Percentiles rank a stretch among this genome's conserved stretches.
phyloP scores from a whole-genome alignment of 2,797 vertebrate genomes.

The Etheostoma perlongum region DNA sequence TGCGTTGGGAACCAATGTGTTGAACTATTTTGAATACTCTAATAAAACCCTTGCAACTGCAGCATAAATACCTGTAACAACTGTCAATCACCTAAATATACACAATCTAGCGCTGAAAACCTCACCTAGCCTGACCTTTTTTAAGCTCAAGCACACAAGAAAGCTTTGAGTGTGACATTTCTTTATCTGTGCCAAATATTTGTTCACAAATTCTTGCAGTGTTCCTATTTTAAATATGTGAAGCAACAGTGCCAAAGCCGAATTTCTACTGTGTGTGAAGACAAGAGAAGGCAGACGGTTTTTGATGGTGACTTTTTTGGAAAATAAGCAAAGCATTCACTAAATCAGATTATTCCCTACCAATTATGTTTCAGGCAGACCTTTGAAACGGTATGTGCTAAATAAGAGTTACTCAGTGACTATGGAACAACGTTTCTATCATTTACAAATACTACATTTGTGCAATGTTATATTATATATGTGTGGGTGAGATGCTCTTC shows the following conservation, averaged over 20 bases:
- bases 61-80: background rate
- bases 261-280: background rate
- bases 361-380: slow-evolving; percentile 47
- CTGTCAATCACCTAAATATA: slow-evolving; percentile 17
- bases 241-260: slow-evolving; percentile 33
- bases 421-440: background rate
- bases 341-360: slow-evolving; percentile 16
- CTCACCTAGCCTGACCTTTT: slow-evolving; percentile 8
- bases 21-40: background rate
- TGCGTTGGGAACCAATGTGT: background rate
- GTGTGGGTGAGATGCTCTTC: background rate
- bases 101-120: background rate
- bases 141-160: background rate
- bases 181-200: slow-evolving; percentile 16
- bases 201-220: background rate
- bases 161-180: background rate
- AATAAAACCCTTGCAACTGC: background rate
- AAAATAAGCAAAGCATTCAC: slow-evolving; percentile 26
- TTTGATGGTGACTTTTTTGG: slow-evolving; percentile 30
- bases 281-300: background rate
- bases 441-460: slow-evolving; percentile 19
- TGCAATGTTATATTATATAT: slow-evolving; percentile 7
- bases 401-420: slow-evolving; percentile 11
- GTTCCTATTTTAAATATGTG: slow-evolving; percentile 27
- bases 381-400: slow-evolving; percentile 26